Evolutionary conservation across 2,888 invertebrate species (phyloP).

Genomic region (Brachyopa scutellaris): DNA sequence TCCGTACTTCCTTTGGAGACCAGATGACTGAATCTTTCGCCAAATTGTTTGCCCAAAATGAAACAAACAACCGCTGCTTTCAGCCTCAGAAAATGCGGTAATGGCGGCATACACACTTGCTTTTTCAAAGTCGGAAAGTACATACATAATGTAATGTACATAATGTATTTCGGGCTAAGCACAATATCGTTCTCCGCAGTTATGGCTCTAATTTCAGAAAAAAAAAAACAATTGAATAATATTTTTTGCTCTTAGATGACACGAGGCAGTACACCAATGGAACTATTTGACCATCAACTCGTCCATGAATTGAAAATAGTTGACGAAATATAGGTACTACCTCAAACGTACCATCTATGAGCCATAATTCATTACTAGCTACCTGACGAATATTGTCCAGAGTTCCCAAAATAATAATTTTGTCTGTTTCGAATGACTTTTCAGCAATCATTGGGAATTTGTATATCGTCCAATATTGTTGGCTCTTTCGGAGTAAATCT

Average conservation of each 20-base stretch:
- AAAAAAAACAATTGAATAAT: constrained; percentile 1
- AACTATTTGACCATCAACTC: constrained; percentile 4
- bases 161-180: background rate
- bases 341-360: background rate
- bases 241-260: background rate
- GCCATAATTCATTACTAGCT: background rate
- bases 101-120: background rate
- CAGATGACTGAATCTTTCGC: too few relatives aligned
- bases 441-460: constrained; percentile 6
- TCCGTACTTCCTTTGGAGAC: too few relatives aligned
- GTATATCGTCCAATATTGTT: background rate
- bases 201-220: too few relatives aligned
- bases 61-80: background rate
- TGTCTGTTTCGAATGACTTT: background rate
- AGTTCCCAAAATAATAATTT: constrained; percentile 22
- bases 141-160: too few relatives aligned
- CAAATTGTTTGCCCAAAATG: too few relatives aligned
- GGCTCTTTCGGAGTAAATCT: background rate
- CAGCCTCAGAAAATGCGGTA: constrained; percentile 1
- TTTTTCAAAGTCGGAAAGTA: constrained; percentile 4
- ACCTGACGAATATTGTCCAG: background rate
- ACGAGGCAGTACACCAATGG: constrained; percentile 14
- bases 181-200: too few relatives aligned
- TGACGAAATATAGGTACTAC: constrained; percentile 11
- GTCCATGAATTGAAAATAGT: constrained; percentile 18